A percentile compares a stretch with the other conserved stretches of the same genome.
Conservation (phyloP, 2,113 vertebrate species). For the Percopsis transmontana region DNA sequence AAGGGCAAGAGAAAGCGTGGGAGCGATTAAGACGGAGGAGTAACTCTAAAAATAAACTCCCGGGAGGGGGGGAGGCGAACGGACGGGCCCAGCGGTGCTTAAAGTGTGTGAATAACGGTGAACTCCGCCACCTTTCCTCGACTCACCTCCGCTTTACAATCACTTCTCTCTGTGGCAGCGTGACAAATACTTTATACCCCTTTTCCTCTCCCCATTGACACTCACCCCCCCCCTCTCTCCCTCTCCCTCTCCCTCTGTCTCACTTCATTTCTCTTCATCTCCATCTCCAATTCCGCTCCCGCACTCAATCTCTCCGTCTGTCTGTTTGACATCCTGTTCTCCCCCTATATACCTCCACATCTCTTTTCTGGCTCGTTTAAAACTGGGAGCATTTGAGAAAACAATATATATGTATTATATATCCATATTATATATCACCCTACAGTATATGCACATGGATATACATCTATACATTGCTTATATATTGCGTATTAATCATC, state of each 20-base stretch:
- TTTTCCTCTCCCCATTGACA: not conserved
- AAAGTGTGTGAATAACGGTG: constrained; percentile 12
- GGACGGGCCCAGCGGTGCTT: constrained; percentile 9
- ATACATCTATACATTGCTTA: too few species aligned
- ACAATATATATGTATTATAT: too few species aligned
- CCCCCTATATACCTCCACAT: not conserved
- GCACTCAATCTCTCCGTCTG: constrained; percentile 64
- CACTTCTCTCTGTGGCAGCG: not conserved
- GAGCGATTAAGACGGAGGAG: not conserved
- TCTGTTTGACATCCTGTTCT: constrained; percentile 38
- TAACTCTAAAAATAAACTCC: not conserved
- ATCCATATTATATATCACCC: too few species aligned
- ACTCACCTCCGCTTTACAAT: too few species aligned
- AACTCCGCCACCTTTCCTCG: not conserved
- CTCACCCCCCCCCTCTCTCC: constrained; percentile 14
- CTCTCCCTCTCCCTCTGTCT: constrained; percentile 48
- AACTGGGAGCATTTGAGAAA: constrained; percentile 10
- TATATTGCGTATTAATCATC: too few species aligned
- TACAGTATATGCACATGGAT: too few species aligned
- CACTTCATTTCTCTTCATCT: constrained; percentile 79
- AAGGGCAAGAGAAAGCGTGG: not conserved
- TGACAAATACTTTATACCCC: constrained; percentile 41
- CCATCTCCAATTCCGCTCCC: constrained; percentile 68
- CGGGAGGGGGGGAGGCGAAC: not conserved
- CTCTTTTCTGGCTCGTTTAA: constrained; percentile 25